Evolutionary conservation across 2,797 vertebrate genomes (phyloP), one percentile per base, ranked within the genome.

Genomic region (Melanotaenia trifasciata): DNA sequence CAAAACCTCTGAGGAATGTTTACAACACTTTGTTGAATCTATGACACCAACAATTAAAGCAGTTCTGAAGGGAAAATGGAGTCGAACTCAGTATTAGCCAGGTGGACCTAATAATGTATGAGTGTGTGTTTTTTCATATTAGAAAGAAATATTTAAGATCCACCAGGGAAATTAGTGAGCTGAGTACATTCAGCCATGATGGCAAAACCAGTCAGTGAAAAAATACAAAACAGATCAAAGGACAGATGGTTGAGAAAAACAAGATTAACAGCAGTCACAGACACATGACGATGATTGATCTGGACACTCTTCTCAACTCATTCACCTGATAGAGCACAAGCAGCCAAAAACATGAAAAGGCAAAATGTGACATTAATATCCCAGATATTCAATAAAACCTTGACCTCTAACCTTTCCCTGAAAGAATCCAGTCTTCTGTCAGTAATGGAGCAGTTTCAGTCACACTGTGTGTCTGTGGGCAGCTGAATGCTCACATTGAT

Each of bases 401-500:
- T 22, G 22, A 26, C 66, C 71, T 80, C 72, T 66, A 58, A 84
- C 64, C 75, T 75, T 76, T 30, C 26, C 58, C 51, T 38, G 14
- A 53, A 71, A 36, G 18, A 61, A 69, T 59, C 32, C 28, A 24
- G 50, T 80, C 45, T 35, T 38, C 70, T 50, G 22, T 66, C 58
- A 20, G 56, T n/a, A 64, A 72, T 36, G 62, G n/a, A 56, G 24
- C 58, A 56, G 33, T 36, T 35, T 38, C 47, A 54, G 12, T 70
- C 56, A 66, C 72, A 32, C 47, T 40, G 60, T 57, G 84, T 30
- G 40, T 76, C 63, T 70, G 22, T 60, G 24, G 66, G 63, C 20
- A 58, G 62, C 72, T 69, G 75, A 43, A 83, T 1, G 14, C 67
- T 47, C 47, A 51, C 72, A 90, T 90, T 33, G 74, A 90, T 83